Percentiles rank a stretch among this genome's conserved stretches.
Conservation (phyloP, 2,888 invertebrate species). For the Latrodectus hesperus region DNA sequence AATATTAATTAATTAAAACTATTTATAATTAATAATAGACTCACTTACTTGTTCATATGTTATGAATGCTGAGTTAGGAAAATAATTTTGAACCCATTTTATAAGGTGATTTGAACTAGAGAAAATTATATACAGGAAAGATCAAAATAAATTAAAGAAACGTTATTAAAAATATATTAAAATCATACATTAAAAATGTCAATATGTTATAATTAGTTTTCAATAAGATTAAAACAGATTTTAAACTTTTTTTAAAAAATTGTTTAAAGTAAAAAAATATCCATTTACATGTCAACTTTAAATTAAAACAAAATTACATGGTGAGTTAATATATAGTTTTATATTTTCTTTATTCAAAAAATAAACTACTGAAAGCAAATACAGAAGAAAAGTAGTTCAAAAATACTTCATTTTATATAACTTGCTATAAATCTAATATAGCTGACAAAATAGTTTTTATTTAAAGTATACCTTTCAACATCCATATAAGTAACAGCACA, state of each 20-base stretch:
- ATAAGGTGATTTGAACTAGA: slow-evolving; percentile 75
- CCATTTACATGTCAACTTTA: too few species aligned
- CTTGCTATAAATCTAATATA: too few species aligned
- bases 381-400: neutral
- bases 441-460: too few species aligned
- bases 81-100: slow-evolving; percentile 75
- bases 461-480: slow-evolving; percentile 69
- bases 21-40: too few species aligned
- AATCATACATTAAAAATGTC: neutral
- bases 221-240: too few species aligned
- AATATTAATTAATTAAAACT: too few species aligned
- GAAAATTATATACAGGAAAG: slow-evolving; percentile 9
- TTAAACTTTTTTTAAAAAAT: too few species aligned
- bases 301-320: too few species aligned
- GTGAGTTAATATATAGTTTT: neutral
- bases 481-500: slow-evolving; percentile 75
- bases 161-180: neutral
- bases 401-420: too few species aligned
- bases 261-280: too few species aligned
- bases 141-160: neutral
- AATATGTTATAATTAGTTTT: too few species aligned
- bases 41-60: slow-evolving; percentile 76
- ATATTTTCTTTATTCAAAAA: neutral
- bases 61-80: slow-evolving; percentile 75
- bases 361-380: neutral